Evolutionary conservation across 2,888 invertebrate genomes (phyloP), one percentile per base, ranked within the genome.

Genomic region (Esperia sulphurella): DNA sequence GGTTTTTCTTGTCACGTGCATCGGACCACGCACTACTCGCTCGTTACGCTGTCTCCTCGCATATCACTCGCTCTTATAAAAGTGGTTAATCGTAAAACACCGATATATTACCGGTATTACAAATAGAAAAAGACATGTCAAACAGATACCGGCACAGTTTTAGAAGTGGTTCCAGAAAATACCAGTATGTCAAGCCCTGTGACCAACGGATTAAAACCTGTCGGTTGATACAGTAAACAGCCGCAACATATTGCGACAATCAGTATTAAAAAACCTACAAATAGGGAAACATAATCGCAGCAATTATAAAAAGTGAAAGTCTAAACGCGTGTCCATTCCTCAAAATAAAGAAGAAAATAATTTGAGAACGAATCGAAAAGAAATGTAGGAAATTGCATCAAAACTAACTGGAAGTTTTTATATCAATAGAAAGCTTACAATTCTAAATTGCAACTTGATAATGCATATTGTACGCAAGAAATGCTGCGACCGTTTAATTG

Each of bases 361-460:
- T 44, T 29, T 9, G 8, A 31, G 31, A 31, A 13, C 30, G 21
- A 31, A 21, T 14, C 33, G 13, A 9, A 53, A 21, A 3, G 5
- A 21, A 21, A 21, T 21, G 21, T 21, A 21, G 21, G 21, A 5
- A 3, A 21, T 5, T 21, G 21, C 21, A 21, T 21, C 21, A 21
- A 21, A 21, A 21, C 21, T 21, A 21, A 59, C 56, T 65, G 57
- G 51, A 76, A 71, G 64, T 68, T 70, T 67, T 68, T 71, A 62
- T 61, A 65, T 63, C 63, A 75, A 75, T 73, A 76, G 77, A 82
- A 81, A 81, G 80, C 80, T 78, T 70, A 64, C 77, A 79, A 68
- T 67, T 68, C 74, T 81, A 80, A 81, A n/a, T 82, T 81, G 77
- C 77, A 83, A 79, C 74, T 77, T 80, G 46, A 61, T 65, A 64